Percentiles rank a stretch among this genome's conserved stretches.
Evolutionary conservation across 2,797 vertebrate genomes (phyloP).

Genomic region (Dallia pectoralis): DNA sequence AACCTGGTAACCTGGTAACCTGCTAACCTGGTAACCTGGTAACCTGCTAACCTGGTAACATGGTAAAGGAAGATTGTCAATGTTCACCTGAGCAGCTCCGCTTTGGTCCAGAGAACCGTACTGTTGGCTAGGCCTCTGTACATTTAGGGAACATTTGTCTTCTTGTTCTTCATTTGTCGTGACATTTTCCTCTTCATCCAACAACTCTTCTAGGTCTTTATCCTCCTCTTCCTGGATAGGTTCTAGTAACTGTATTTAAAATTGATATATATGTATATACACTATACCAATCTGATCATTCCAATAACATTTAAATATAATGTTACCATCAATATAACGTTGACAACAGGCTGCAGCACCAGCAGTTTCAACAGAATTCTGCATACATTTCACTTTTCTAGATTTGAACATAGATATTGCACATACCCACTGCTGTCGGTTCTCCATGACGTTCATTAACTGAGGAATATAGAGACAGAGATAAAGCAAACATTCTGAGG

Average conservation of each 20-base stretch:
- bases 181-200: neutral
- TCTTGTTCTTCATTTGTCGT: neutral
- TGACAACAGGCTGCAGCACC: neutral
- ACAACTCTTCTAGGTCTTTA: neutral
- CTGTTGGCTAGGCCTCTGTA: neutral
- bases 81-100: neutral
- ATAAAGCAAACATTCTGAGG: neutral
- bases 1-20: no score
- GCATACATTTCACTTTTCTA: neutral
- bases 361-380: neutral
- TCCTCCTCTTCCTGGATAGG: neutral
- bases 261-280: neutral
- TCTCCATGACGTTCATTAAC: slow-evolving; percentile 35
- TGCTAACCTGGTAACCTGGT: no score
- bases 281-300: neutral
- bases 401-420: neutral
- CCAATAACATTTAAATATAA: neutral
- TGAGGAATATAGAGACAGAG: neutral
- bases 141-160: neutral
- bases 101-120: neutral
- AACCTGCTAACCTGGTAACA: no score
- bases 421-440: slow-evolving; percentile 45
- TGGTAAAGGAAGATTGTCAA: neutral
- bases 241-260: neutral
- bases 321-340: neutral